phyloP scores from a whole-genome alignment of 2,113 vertebrate genomes.

The Okapia johnstoni region DNA sequence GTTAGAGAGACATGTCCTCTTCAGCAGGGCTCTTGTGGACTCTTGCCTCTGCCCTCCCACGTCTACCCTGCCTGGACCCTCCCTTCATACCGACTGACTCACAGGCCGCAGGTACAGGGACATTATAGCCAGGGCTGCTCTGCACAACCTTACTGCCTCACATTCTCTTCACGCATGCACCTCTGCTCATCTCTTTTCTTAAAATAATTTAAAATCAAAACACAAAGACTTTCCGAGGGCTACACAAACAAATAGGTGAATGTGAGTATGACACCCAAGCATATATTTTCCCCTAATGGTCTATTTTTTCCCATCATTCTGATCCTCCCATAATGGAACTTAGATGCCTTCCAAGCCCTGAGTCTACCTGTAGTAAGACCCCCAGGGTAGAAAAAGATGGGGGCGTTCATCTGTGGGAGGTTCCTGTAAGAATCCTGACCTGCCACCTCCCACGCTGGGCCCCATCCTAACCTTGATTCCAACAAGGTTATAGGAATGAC shows the following conservation, averaged over 20 bases:
- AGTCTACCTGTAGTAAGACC: background rate
- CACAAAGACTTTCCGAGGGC: background rate
- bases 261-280: background rate
- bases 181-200: background rate
- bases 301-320: background rate
- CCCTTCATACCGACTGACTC: background rate
- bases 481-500: background rate
- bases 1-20: background rate
- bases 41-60: background rate
- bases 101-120: no score
- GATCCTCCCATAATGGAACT: background rate
- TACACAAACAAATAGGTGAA: background rate
- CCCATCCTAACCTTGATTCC: background rate
- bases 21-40: rapidly evolving
- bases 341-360: background rate
- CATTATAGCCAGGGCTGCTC: background rate
- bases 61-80: background rate
- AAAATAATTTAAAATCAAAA: background rate
- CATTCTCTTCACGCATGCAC: background rate
- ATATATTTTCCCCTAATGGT: background rate
- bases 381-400: background rate
- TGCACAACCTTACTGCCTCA: background rate
- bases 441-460: background rate
- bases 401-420: background rate
- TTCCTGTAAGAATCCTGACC: background rate